Evolutionary conservation across 1,140 invertebrate species (phyloP), one percentile per base, ranked within the genome.

Genomic region (Thalassaphorura encarpata): DNA sequence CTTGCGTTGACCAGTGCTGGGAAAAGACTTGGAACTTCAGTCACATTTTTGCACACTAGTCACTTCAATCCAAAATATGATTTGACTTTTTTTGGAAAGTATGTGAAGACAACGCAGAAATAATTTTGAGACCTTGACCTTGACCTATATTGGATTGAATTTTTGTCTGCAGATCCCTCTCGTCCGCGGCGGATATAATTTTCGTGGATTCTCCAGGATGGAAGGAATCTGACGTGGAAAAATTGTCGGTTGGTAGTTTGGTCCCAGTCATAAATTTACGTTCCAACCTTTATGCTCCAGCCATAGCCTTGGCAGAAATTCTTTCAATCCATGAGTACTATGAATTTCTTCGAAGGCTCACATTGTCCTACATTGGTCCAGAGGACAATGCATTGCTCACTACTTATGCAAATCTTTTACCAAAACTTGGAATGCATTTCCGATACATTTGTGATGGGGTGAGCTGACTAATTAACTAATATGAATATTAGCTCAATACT

Each of bases 271-370:
- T 62, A 1, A 51, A 53, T 24, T 21, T 59, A 8, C 19, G 36
- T n/a, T 56, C 52, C 5, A 2, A 15, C n/a, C 19, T 47, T 8
- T 42, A 43, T 26, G 56, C 52, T 31, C 56, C 57, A 6, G 26
- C 28, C 15, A 16, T 52, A 15, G 42, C 28, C 1, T 39, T 58
- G 16, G 41, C 56, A 15, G 61, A 62, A 33, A 26, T 50, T 19
- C 36, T 62, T 1, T 51, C 61, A 26, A 19, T 62, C 33, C 54
- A 36, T 29, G 61, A 62, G 36, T 46, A 55, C 33, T 62, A 62
- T 45, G 61, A 50, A 26, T 59, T 45, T 24, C 26, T 62, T 11
- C 36, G 54, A 41, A 19, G 61, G 16, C 23, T 60, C 2, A 41
- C 26, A 3, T 26, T 60, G 3, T 29, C 47, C 11, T 60, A 55